Conservation (phyloP, 1,140 invertebrate species). For the Caerostris extrusa region DNA sequence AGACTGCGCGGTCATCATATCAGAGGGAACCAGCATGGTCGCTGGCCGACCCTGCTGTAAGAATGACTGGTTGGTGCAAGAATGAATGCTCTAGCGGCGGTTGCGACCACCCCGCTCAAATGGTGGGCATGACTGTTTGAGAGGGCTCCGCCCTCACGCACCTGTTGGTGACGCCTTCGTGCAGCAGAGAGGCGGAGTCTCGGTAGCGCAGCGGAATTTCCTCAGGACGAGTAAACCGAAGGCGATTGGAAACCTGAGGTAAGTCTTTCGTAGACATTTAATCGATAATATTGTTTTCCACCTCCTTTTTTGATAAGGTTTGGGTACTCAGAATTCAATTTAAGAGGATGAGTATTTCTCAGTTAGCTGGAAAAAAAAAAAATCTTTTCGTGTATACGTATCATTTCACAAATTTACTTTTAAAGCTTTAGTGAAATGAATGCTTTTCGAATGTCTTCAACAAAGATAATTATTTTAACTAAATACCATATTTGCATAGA, state of each 20-base stretch:
- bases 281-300: conserved; percentile 29
- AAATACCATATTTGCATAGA: too few species aligned
- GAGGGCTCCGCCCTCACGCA: background rate
- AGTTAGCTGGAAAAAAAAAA: background rate
- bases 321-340: background rate
- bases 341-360: background rate
- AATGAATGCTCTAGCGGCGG: background rate
- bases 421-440: too few species aligned
- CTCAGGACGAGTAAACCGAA: conserved; percentile 27
- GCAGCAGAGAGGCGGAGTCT: conserved; percentile 26
- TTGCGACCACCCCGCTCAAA: conserved; percentile 37
- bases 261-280: conserved; percentile 47
- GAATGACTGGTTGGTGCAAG: conserved; percentile 9
- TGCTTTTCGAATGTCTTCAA: too few species aligned
- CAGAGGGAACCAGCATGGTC: conserved; percentile 89
- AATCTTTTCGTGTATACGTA: too few species aligned
- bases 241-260: conserved; percentile 55
- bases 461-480: too few species aligned
- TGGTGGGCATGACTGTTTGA: background rate
- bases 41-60: conserved; percentile 62
- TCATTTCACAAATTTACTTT: too few species aligned
- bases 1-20: conserved; percentile 91
- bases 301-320: conserved; percentile 5
- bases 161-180: conserved; percentile 61
- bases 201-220: conserved; percentile 17